Percentiles rank a stretch among this genome's conserved stretches.
Conservation (phyloP, 2,113 vertebrate species). For the Ptychochromis oligacanthus region DNA sequence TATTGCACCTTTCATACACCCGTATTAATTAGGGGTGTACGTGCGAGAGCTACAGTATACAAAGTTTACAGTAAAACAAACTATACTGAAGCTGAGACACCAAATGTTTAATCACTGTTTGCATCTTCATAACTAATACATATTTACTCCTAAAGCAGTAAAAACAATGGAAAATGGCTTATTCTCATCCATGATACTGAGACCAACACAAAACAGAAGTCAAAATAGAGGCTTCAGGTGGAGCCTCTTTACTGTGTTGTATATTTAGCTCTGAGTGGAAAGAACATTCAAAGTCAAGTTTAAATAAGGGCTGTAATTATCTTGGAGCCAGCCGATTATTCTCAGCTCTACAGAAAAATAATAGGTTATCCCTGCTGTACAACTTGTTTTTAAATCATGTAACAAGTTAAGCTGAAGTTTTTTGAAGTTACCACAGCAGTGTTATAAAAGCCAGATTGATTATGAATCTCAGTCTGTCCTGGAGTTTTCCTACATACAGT, state of each 20-base stretch:
- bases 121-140: not conserved
- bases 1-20: not conserved
- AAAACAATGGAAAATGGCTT: not conserved
- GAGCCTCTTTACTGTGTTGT: conserved; percentile 29
- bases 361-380: conserved; percentile 38
- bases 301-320: conserved; percentile 66
- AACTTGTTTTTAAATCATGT: conserved; percentile 39
- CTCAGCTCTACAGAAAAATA: conserved; percentile 53
- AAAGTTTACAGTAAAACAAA: not conserved
- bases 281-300: conserved; percentile 51
- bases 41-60: not conserved
- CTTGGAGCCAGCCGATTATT: conserved; percentile 50
- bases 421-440: not conserved
- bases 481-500: not conserved
- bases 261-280: conserved; percentile 52
- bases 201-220: not conserved
- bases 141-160: not conserved
- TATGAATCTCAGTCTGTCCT: not conserved
- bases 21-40: not conserved
- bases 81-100: not conserved
- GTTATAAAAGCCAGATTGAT: not conserved
- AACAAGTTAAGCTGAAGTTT: not conserved
- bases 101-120: not conserved
- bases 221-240: conserved; percentile 1
- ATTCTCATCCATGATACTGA: not conserved